phyloP scores from a whole-genome alignment of 2,113 vertebrate species.

The Electrona antarctica region DNA sequence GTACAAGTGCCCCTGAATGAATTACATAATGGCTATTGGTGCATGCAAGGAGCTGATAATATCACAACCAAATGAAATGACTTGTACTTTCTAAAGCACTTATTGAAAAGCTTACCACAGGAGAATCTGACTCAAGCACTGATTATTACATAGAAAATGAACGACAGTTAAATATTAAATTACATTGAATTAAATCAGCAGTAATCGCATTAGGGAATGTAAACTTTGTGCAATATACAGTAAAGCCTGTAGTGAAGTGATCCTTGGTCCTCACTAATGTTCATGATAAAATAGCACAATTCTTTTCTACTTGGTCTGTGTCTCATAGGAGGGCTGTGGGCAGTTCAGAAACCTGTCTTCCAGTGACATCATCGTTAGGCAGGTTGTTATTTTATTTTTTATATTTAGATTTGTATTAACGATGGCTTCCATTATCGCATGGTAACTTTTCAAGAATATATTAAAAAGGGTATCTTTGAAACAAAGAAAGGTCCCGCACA shows the following conservation, averaged over 20 bases:
- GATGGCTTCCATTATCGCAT: too few species aligned
- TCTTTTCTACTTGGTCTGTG: too few species aligned
- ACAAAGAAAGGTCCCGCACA: too few species aligned
- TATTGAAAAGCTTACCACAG: neutral
- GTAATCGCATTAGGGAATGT: neutral
- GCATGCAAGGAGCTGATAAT: slow-evolving; percentile 16
- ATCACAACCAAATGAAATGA: slow-evolving; percentile 12
- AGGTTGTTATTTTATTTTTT: too few species aligned
- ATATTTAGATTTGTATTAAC: too few species aligned
- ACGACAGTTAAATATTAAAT: neutral
- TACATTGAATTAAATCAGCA: neutral
- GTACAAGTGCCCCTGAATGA: slow-evolving; percentile 17
- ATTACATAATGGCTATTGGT: slow-evolving; percentile 16
- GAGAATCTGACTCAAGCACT: neutral
- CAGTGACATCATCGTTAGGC: too few species aligned
- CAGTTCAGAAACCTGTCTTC: too few species aligned
- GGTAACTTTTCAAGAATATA: too few species aligned
- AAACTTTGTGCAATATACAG: neutral
- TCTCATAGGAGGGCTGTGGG: too few species aligned
- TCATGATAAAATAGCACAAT: too few species aligned
- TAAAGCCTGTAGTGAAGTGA: neutral
- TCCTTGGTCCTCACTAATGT: too few species aligned
- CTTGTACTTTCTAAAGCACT: neutral
- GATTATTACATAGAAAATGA: neutral
- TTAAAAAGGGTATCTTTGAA: too few species aligned